phyloP scores from a whole-genome alignment of 2,888 invertebrate genomes.

The Cetonia aurata region DNA sequence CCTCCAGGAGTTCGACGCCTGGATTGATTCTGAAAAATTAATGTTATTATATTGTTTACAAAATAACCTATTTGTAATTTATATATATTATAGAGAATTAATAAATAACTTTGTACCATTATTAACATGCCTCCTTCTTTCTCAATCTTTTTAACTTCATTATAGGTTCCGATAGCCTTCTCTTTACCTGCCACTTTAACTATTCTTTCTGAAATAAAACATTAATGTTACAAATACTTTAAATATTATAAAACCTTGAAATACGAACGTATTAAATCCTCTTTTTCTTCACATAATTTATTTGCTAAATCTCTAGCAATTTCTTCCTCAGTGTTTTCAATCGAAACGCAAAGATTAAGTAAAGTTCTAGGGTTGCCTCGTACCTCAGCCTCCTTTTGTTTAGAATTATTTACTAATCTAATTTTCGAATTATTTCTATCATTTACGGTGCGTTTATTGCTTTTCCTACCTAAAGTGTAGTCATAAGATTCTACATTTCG shows the following conservation, averaged over 20 bases:
- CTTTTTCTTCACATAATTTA: constrained; percentile 81
- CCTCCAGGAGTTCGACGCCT: constrained; percentile 90
- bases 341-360: constrained; percentile 70
- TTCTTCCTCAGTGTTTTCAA: constrained; percentile 70
- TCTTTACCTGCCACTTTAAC: constrained; percentile 79
- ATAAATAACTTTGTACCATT: constrained; percentile 70
- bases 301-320: constrained; percentile 80
- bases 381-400: constrained; percentile 67
- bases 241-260: constrained; percentile 17
- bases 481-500: constrained; percentile 83
- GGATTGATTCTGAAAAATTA: constrained; percentile 74
- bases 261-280: constrained; percentile 77
- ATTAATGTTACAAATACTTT: constrained; percentile 19
- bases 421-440: constrained; percentile 73
- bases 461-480: constrained; percentile 72
- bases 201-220: constrained; percentile 73
- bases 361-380: constrained; percentile 72
- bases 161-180: constrained; percentile 80
- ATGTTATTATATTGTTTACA: constrained; percentile 4
- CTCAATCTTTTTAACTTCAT: constrained; percentile 86
- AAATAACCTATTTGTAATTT: background rate
- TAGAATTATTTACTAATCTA: constrained; percentile 68
- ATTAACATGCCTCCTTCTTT: constrained; percentile 89
- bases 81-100: background rate
- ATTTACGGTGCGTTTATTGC: constrained; percentile 72